These are phyloP conservation scores for Graptemys geographica DNA, from an alignment of 2,797 vertebrate genomes.

Conservation along the genomic window DNA sequence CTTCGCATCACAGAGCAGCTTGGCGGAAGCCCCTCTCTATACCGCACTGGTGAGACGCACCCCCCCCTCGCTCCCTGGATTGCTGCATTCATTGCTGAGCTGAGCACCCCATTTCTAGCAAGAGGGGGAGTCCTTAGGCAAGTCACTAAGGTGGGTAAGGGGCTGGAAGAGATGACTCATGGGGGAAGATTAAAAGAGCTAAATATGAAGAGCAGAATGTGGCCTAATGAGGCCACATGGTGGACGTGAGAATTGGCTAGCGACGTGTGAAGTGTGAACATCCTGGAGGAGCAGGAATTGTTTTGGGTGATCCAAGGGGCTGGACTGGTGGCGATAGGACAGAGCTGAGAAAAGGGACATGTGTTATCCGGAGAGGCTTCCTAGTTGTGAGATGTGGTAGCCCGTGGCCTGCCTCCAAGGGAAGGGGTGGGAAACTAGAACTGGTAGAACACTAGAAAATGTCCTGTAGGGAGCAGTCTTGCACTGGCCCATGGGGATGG, in stretches of 20 bases:
- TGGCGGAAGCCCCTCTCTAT: neutral
- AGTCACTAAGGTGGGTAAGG: neutral
- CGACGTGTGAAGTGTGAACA: neutral
- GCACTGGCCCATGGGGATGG: neutral
- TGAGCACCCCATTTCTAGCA: neutral
- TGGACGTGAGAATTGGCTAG: neutral
- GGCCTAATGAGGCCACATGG: neutral
- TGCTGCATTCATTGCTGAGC: neutral
- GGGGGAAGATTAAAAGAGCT: neutral
- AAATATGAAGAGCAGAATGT: neutral
- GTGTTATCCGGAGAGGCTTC: neutral
- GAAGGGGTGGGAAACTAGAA: neutral
- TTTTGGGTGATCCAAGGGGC: neutral
- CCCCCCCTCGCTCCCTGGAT: too few species aligned
- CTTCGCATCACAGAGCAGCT: neutral
- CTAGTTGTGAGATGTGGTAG: neutral
- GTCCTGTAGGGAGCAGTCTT: neutral
- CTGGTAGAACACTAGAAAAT: neutral
- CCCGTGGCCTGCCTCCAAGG: neutral
- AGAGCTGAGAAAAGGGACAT: neutral
- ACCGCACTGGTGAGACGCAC: neutral
- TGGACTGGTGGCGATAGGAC: neutral
- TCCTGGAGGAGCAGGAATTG: rapidly evolving
- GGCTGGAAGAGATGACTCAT: neutral
- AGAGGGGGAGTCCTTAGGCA: neutral